Conservation (phyloP, 2,797 vertebrate genomes). For the Etheostoma perlongum region DNA sequence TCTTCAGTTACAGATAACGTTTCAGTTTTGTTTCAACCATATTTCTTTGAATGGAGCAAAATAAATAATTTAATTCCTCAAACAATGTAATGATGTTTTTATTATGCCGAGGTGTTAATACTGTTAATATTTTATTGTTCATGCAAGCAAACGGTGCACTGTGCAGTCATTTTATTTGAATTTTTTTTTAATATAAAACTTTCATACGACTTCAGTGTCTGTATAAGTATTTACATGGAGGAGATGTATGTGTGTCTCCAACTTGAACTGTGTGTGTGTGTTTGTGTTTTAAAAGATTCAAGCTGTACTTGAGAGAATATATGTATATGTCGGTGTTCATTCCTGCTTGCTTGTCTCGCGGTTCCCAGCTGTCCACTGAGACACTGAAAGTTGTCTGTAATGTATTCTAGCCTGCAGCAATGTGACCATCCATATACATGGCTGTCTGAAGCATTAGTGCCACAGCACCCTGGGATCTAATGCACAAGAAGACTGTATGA, state of each 20-base stretch:
- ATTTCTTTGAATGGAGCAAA: too few species aligned
- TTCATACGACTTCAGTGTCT: too few species aligned
- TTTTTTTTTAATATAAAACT: too few species aligned
- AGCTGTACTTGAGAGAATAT: background rate
- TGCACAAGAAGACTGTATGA: constrained; percentile 34
- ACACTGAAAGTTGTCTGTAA: constrained; percentile 41
- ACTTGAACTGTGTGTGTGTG: background rate
- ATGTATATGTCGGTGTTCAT: constrained; percentile 2
- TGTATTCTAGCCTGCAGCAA: constrained; percentile 66
- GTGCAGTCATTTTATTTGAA: too few species aligned
- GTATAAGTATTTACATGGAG: too few species aligned
- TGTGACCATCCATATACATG: constrained; percentile 57
- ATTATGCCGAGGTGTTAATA: too few species aligned
- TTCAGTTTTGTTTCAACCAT: too few species aligned
- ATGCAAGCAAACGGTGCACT: too few species aligned
- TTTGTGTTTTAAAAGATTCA: background rate
- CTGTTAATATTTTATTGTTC: too few species aligned
- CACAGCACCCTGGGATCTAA: constrained; percentile 42
- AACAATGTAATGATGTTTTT: too few species aligned
- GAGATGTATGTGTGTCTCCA: background rate
- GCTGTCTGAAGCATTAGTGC: constrained; percentile 53
- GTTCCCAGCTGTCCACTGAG: constrained; percentile 34
- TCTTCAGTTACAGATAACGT: too few species aligned
- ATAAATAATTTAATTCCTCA: too few species aligned
- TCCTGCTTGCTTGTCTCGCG: constrained; percentile 16